Evolutionary conservation across 2,113 vertebrate species (phyloP).

Genomic region (Salvator merianae): DNA sequence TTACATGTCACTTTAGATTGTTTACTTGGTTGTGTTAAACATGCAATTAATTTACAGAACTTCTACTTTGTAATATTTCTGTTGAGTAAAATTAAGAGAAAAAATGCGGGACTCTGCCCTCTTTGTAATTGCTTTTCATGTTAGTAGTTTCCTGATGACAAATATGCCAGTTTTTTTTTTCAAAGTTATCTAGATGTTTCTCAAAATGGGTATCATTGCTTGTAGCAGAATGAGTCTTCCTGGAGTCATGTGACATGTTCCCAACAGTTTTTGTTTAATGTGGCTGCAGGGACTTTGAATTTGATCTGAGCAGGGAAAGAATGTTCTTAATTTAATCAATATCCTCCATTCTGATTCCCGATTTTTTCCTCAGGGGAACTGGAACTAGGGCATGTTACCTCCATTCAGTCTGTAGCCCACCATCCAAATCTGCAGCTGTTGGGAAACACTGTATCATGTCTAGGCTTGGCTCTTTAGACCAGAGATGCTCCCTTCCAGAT

Average conservation of each 20-base stretch:
- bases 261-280: not conserved
- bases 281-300: not conserved
- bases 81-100: constrained; percentile 55
- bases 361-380: not conserved
- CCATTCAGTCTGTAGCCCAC: not conserved
- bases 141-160: constrained; percentile 38
- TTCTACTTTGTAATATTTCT: constrained; percentile 73
- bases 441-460: not conserved
- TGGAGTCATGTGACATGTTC: not conserved
- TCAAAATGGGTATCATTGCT: constrained; percentile 8
- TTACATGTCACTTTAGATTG: constrained; percentile 66
- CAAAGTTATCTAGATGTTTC: constrained; percentile 23
- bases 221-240: not conserved
- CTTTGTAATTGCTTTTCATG: constrained; percentile 38
- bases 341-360: not conserved
- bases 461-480: not conserved
- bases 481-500: not conserved
- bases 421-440: not conserved
- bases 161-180: constrained; percentile 8
- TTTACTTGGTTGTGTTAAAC: constrained; percentile 71
- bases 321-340: not conserved
- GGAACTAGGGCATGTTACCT: not conserved
- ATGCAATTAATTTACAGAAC: constrained; percentile 68
- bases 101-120: constrained; percentile 39
- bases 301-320: not conserved